These are phyloP conservation scores for Oncorhynchus tshawytscha DNA, from an alignment of 2,113 vertebrate species.

Conservation along the genomic window DNA sequence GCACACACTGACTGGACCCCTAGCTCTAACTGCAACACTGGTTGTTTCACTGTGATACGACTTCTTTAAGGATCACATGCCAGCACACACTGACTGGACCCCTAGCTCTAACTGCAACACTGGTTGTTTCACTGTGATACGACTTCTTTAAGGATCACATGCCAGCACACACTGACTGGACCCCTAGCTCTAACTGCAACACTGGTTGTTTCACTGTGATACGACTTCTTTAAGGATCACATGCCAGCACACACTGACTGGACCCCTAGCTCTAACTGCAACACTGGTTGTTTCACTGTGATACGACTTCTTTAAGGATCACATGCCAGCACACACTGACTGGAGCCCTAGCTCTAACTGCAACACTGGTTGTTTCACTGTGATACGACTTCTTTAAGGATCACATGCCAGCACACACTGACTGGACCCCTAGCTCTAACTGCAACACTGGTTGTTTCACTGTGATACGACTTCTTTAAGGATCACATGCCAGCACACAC, in stretches of 20 bases:
- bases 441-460: too few species aligned
- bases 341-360: background rate
- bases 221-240: slow-evolving; percentile 35
- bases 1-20: background rate
- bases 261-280: background rate
- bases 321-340: slow-evolving; percentile 6
- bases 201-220: slow-evolving; percentile 23
- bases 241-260: slow-evolving; percentile 3
- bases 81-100: background rate
- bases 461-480: slow-evolving; percentile 43
- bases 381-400: slow-evolving; percentile 40
- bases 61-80: slow-evolving; percentile 31
- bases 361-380: slow-evolving; percentile 4
- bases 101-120: too few species aligned
- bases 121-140: slow-evolving; percentile 29
- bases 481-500: slow-evolving; percentile 19
- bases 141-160: slow-evolving; percentile 32
- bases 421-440: background rate
- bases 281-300: slow-evolving; percentile 15
- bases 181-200: too few species aligned
- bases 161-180: background rate
- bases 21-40: too few species aligned
- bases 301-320: slow-evolving; percentile 38
- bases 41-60: slow-evolving; percentile 32
- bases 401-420: slow-evolving; percentile 9